Evolutionary conservation across 2,888 invertebrate genomes (phyloP), one percentile per base, ranked within the genome.

Genomic region (Perizoma flavofasciatum): DNA sequence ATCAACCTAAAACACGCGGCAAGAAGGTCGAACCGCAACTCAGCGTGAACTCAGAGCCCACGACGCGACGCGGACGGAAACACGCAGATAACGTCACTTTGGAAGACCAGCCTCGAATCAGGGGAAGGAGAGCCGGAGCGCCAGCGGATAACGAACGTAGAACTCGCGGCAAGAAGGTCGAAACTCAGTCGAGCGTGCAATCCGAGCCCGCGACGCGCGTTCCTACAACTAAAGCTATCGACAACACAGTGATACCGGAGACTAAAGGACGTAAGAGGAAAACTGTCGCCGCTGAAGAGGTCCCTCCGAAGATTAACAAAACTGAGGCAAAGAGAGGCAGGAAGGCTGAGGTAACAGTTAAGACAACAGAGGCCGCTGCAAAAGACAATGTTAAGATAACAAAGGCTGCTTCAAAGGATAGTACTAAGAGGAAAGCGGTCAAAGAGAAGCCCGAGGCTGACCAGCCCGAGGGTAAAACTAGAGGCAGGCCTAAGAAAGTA

Each of bases 251-350:
- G n/a, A 44, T 59, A 32, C 33, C 67, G 4, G 69, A 62, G 59
- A 44, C 47, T 7, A 72, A 55, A 35, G 65, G 68, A 4, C 69
- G 79, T 9, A 79, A 78, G 51, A 71, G 79, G 4, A 77, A 73
- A 61, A 53, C 68, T 5, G 49, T 61, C 0, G 55, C 65, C 0
- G 55, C 57, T 4, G 70, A 74, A 22, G 70, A 68, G 6, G 55
- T 71, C 9, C 75, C 76, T 0, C 22, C 70, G 0, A 75, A 77
- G 64, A 43, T 73, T 0, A 61, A 69, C 11, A 66, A 69, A 35
- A 64, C 66, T 33, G 55, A 63, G 22, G n/a, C 70, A 5, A 52
- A 57, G 32, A 70, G 71, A 61, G 71, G 69, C 0, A 72, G 57
- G 57, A 75, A 74, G 64, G 77, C 49, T 6, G n/a, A n/a, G 5